These are phyloP conservation scores for Melanargia galathea DNA, from an alignment of 2,888 invertebrate species.

Conservation along the genomic window DNA sequence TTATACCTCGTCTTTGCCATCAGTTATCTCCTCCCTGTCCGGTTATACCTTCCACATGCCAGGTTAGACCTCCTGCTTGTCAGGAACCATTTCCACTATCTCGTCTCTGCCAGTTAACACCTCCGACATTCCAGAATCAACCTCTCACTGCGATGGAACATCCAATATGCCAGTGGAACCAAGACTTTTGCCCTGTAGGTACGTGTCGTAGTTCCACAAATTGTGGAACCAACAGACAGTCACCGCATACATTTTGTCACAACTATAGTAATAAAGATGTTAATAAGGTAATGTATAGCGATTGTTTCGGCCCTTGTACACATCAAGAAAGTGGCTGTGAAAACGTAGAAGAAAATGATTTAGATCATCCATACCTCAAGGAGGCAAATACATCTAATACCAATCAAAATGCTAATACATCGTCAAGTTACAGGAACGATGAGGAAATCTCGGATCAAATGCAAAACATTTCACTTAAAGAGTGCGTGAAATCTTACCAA, in stretches of 20 bases:
- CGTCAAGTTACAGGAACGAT: conserved; percentile 1
- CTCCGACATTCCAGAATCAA: neutral
- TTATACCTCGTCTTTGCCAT: neutral
- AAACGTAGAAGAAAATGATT: conserved; percentile 10
- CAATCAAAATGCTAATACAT: neutral
- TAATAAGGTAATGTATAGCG: neutral
- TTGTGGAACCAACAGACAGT: neutral
- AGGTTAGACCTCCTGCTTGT: neutral
- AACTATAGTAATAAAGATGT: neutral
- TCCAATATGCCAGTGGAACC: conserved; percentile 27
- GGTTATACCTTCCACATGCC: neutral
- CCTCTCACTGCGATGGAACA: conserved; percentile 16
- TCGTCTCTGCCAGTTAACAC: neutral
- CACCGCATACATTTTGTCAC: neutral
- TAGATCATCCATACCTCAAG: neutral
- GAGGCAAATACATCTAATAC: neutral
- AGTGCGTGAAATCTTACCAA: neutral
- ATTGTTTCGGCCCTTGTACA: neutral
- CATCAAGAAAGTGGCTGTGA: conserved; percentile 1
- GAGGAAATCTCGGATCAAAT: neutral
- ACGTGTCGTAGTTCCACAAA: conserved; percentile 29
- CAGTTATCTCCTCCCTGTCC: neutral
- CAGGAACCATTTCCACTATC: neutral
- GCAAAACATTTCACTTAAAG: neutral
- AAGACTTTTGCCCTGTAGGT: conserved; percentile 32